A percentile compares a stretch with the other conserved stretches of the same genome.
Evolutionary conservation across 2,797 vertebrate genomes (phyloP).

Genomic region (Carduelis carduelis): DNA sequence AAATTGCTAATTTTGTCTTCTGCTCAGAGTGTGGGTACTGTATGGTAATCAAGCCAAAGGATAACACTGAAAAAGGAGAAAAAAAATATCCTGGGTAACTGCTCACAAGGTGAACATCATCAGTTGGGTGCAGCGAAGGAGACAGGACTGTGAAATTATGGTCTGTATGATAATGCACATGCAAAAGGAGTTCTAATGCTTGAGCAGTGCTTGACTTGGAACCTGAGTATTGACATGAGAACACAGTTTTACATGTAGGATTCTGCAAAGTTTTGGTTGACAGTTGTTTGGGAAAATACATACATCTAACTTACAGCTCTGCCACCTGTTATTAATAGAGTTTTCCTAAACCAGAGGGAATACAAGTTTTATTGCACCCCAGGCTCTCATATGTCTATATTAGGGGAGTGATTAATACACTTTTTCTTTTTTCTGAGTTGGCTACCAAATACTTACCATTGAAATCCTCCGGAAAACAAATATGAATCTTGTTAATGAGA

Average conservation of each 20-base stretch:
- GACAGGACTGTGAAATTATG: neutral
- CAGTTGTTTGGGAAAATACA: neutral
- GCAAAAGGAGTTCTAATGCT: neutral
- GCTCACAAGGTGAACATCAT: neutral
- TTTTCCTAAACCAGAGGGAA: neutral
- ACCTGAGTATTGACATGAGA: neutral
- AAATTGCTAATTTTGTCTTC: neutral
- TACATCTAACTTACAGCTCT: neutral
- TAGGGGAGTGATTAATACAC: neutral
- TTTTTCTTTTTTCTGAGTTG: neutral
- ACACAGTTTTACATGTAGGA: neutral
- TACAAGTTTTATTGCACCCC: slow-evolving; percentile 17
- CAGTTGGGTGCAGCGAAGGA: neutral
- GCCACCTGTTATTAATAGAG: slow-evolving; percentile 10
- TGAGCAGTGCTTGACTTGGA: neutral
- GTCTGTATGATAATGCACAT: neutral
- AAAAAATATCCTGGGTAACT: neutral
- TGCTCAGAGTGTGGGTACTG: neutral
- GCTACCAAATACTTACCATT: slow-evolving; percentile 24
- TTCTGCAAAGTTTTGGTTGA: neutral
- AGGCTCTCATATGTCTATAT: neutral
- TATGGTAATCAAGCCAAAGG: neutral
- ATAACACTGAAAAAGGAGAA: neutral
- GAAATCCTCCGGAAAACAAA: slow-evolving; percentile 49
- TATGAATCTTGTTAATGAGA: slow-evolving; percentile 58